These are phyloP conservation scores for Dendrocopos noguchii DNA, from an alignment of 2,113 vertebrate genomes.

Conservation along the genomic window DNA sequence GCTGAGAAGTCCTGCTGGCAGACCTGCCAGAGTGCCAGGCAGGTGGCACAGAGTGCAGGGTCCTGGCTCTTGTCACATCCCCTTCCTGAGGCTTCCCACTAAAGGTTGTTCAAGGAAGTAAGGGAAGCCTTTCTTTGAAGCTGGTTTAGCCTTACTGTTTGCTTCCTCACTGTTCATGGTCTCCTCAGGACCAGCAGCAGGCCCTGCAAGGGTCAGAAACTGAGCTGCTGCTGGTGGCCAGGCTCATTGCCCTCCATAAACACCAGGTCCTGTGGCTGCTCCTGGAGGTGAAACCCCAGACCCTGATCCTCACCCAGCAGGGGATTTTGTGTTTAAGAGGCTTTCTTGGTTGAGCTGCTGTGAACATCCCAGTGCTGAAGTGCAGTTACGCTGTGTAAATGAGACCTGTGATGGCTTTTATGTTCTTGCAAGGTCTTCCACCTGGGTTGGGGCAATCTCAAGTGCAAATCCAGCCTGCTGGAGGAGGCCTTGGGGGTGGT, in stretches of 20 bases:
- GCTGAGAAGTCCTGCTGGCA: background rate
- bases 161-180: background rate
- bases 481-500: background rate
- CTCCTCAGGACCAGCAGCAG: background rate
- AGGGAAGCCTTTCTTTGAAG: background rate
- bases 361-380: background rate
- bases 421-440: background rate
- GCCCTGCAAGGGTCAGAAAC: background rate
- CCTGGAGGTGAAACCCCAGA: background rate
- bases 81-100: background rate
- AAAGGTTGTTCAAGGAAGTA: background rate
- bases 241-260: background rate
- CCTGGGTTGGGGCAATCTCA: background rate
- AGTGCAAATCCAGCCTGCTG: background rate
- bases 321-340: background rate
- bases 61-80: accelerated
- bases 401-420: background rate
- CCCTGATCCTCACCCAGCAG: background rate
- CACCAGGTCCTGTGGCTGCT: background rate
- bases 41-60: accelerated
- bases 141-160: background rate
- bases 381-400: background rate
- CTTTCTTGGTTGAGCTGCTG: background rate
- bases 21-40: accelerated
- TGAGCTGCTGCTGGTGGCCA: background rate